Evolutionary conservation across 1,140 invertebrate genomes (phyloP).

Genomic region (Laupala kohalensis): DNA sequence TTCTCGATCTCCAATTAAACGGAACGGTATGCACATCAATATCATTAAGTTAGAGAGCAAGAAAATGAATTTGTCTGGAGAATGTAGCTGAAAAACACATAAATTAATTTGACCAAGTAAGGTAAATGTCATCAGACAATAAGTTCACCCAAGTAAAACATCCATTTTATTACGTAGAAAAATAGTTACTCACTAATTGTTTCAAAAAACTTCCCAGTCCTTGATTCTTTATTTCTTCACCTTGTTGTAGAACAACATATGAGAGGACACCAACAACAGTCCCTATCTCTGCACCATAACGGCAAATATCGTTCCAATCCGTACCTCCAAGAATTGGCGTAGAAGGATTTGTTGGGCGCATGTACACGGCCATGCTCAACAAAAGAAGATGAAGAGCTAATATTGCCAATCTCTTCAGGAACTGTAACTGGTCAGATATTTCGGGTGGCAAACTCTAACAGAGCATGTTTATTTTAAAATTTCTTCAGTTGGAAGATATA

Average conservation of each 20-base stretch:
- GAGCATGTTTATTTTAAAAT: no score
- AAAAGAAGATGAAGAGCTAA: slow-evolving; percentile 75
- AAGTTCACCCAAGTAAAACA: no score
- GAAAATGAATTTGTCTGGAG: slow-evolving; percentile 90
- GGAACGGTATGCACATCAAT: slow-evolving; percentile 79
- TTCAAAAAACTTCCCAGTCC: slow-evolving; percentile 80
- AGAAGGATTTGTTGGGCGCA: slow-evolving; percentile 49
- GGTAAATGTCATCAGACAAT: no score
- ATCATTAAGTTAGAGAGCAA: slow-evolving; percentile 86
- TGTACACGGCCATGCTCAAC: slow-evolving; percentile 79
- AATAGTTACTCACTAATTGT: slow-evolving; percentile 66
- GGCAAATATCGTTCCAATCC: slow-evolving; percentile 35
- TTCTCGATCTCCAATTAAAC: slow-evolving; percentile 54
- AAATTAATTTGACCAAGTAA: neutral
- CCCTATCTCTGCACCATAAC: slow-evolving; percentile 68
- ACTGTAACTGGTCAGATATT: slow-evolving; percentile 56
- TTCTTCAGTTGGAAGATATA: no score
- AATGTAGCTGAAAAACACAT: slow-evolving; percentile 57
- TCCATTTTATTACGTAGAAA: no score
- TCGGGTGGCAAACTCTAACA: no score
- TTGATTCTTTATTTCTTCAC: slow-evolving; percentile 87
- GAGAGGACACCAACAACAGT: slow-evolving; percentile 73
- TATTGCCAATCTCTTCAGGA: slow-evolving; percentile 78
- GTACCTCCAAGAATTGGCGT: slow-evolving; percentile 37
- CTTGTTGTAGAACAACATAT: slow-evolving; percentile 83